Evolutionary conservation across 2,888 invertebrate genomes (phyloP).

Genomic region (Euplexia lucipara): DNA sequence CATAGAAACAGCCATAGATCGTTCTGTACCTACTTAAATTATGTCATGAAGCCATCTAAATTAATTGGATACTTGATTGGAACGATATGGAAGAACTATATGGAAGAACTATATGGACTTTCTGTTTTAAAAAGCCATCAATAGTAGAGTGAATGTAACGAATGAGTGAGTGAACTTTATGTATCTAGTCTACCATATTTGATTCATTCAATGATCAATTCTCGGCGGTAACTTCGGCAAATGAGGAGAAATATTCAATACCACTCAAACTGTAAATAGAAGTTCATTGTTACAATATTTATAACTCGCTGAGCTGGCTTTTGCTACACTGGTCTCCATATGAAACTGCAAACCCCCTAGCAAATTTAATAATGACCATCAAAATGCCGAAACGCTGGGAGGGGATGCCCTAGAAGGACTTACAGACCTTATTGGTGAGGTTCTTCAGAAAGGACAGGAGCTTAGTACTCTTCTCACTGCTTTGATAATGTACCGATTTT

Average conservation of each 20-base stretch:
- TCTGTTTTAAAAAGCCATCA: neutral
- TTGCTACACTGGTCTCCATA: neutral
- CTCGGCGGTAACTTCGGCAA: neutral
- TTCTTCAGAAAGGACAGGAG: too few species aligned
- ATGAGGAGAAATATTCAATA: neutral
- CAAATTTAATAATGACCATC: conserved; percentile 1
- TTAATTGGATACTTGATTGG: conserved; percentile 20
- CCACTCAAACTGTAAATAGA: conserved; percentile 6
- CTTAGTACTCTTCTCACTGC: too few species aligned
- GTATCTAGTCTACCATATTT: too few species aligned
- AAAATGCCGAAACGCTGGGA: too few species aligned
- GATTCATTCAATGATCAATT: too few species aligned
- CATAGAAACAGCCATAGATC: neutral
- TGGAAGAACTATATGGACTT: too few species aligned
- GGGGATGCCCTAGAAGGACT: too few species aligned
- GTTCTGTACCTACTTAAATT: conserved; percentile 15
- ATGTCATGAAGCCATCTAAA: conserved; percentile 21
- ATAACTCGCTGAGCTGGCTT: neutral
- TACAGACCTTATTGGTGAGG: too few species aligned
- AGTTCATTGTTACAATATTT: conserved; percentile 13
- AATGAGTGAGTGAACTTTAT: too few species aligned
- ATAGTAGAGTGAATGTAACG: too few species aligned
- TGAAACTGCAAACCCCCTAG: neutral
- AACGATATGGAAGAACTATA: neutral
- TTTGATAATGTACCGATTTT: too few species aligned